These are phyloP conservation scores for Aphyosemion australe DNA, from an alignment of 2,113 vertebrate genomes.

Conservation along the genomic window DNA sequence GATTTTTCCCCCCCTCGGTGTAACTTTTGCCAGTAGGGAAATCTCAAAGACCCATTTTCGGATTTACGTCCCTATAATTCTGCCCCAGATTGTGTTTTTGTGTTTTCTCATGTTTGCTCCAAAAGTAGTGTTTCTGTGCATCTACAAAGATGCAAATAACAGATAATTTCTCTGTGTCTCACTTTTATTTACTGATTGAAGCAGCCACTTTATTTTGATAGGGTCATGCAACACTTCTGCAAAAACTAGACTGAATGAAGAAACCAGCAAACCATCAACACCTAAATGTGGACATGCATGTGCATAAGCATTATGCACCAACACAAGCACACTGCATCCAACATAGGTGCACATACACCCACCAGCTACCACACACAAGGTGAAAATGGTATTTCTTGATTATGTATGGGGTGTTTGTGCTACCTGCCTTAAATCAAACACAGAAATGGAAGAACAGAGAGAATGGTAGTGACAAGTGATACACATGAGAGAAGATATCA, in stretches of 20 bases:
- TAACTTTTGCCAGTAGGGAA: no score
- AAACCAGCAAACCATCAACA: background rate
- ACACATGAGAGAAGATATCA: slow-evolving; percentile 34
- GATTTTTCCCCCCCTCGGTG: no score
- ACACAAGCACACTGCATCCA: background rate
- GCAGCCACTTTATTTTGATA: background rate
- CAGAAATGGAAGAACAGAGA: slow-evolving; percentile 8
- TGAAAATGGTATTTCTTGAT: slow-evolving; percentile 41
- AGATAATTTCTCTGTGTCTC: slow-evolving; percentile 7
- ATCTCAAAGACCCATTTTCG: background rate
- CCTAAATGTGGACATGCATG: background rate
- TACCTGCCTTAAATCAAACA: slow-evolving; percentile 26
- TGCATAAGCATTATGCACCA: background rate
- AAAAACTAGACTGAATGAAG: background rate
- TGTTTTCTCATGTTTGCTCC: background rate
- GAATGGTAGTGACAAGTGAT: slow-evolving; percentile 29
- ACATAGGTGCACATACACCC: slow-evolving; percentile 12
- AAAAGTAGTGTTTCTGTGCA: slow-evolving; percentile 13
- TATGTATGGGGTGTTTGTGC: slow-evolving; percentile 7
- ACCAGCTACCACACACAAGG: slow-evolving; percentile 30
- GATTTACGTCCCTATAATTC: background rate
- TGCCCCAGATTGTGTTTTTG: background rate
- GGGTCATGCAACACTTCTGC: background rate
- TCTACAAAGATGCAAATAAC: slow-evolving; percentile 22
- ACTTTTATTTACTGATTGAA: background rate